Base-by-base conservation (phyloP, 2,888 invertebrate species). In the Drosophila peninsularis region DNA sequence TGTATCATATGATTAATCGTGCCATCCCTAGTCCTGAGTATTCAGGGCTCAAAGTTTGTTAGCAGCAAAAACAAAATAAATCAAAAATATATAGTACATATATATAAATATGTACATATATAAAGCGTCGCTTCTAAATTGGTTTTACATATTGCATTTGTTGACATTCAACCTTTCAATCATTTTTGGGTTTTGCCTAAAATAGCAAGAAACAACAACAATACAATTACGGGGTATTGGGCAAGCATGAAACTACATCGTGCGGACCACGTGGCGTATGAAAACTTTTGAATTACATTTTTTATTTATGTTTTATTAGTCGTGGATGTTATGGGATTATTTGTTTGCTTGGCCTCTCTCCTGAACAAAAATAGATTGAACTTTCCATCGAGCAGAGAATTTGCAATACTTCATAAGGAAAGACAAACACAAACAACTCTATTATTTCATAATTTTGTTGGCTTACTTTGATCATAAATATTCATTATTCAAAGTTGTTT, bases 231-330 rank as follows among this genome's bases (percentile, higher is more conserved):
- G 30, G 2, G n/a, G 5, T 11, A 19, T 14, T 14, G 24, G 19
- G 3, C 37, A 24, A 19, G 27, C n/a, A 30, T 10, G 11, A 41
- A 49, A 9, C 5, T 32, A 41, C 54, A 17, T 9, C 32, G 14
- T 17, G n/a, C 11, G 17, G 30, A 11, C 36, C 21, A 58, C 41
- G 19, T 19, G 58, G 30, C 55, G 52, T 62, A 62, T 62, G 58
- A 42, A 37, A 54, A 39, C 42, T 39, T 45, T 24, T 24, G 6
- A 30, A 30, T 30, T 30, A 30, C 5, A 14, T 55, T 30, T 17
- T 30, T 32, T 9, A 39, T 21, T 7, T 30, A n/a, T 21, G 17
- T 13, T 17, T 27, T 7, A 27, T 9, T 13, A 36, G n/a, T 14
- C 6, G 7, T 17, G 17, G 21, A 7, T 13, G 1, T 7, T 34